Conservation (phyloP, 2,888 invertebrate genomes). For the Apodemia mormo region DNA sequence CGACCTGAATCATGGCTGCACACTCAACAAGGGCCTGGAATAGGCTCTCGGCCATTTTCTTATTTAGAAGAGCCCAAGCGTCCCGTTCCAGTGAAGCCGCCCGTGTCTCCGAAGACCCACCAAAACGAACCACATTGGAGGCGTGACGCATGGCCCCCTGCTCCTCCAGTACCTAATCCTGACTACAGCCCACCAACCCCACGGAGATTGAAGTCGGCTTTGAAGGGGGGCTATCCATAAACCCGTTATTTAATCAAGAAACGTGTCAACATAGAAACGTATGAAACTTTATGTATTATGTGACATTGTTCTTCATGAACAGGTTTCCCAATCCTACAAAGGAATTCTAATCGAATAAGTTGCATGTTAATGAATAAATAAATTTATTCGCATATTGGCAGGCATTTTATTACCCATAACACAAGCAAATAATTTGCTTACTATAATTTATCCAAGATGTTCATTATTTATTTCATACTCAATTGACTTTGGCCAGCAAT, state of each 20-base stretch:
- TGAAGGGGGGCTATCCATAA: slow-evolving; percentile 53
- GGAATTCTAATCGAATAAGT: too few species aligned
- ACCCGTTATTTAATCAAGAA: not conserved
- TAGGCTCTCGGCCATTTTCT: slow-evolving; percentile 54
- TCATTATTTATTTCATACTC: too few species aligned
- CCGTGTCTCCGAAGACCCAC: slow-evolving; percentile 28
- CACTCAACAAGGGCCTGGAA: slow-evolving; percentile 33
- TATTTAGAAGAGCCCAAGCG: slow-evolving; percentile 58
- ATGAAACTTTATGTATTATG: too few species aligned
- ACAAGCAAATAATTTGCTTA: too few species aligned
- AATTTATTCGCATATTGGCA: too few species aligned
- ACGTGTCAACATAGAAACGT: not conserved
- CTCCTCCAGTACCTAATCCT: slow-evolving; percentile 56
- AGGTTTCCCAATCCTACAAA: too few species aligned
- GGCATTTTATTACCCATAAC: too few species aligned
- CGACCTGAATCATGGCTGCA: slow-evolving; percentile 52
- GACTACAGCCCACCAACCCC: slow-evolving; percentile 61
- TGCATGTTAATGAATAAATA: too few species aligned
- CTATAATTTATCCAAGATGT: too few species aligned
- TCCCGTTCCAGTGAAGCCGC: slow-evolving; percentile 42
- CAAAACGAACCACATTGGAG: slow-evolving; percentile 46
- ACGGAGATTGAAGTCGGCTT: slow-evolving; percentile 63
- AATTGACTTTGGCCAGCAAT: too few species aligned
- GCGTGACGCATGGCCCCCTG: slow-evolving; percentile 47
- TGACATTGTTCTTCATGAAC: too few species aligned